These are phyloP conservation scores for Pitangus sulphuratus DNA, from an alignment of 2,797 vertebrate species.

Conservation along the genomic window DNA sequence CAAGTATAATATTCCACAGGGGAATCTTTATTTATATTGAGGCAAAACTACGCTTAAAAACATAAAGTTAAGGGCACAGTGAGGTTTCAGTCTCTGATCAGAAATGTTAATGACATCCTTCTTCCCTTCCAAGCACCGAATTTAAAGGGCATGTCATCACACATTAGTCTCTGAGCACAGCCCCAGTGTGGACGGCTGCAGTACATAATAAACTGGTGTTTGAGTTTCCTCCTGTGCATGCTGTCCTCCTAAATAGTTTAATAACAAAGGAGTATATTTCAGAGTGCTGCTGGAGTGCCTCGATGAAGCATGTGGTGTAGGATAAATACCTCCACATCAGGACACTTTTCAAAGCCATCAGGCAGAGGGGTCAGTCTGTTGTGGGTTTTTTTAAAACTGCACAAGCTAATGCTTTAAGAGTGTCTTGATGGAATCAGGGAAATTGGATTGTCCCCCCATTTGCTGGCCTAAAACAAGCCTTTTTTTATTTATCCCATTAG, in stretches of 20 bases:
- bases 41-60: conserved; percentile 7
- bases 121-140: not conserved
- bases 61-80: not conserved
- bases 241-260: conserved; percentile 64
- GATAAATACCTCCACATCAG: conserved; percentile 78
- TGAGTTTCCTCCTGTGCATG: conserved; percentile 31
- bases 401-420: conserved; percentile 88
- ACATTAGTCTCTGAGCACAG: not conserved
- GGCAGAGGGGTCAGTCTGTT: conserved; percentile 83
- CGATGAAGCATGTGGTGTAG: conserved; percentile 60
- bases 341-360: conserved; percentile 78
- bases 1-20: not conserved
- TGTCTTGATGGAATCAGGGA: conserved; percentile 96
- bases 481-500: conserved; percentile 90
- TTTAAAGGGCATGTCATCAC: not conserved
- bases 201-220: conserved; percentile 49
- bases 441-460: conserved; percentile 99
- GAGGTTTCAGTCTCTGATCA: not conserved
- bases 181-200: not conserved
- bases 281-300: conserved; percentile 57
- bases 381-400: conserved; percentile 72
- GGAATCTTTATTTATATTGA: not conserved
- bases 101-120: not conserved
- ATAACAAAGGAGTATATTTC: conserved; percentile 61
- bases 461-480: conserved; percentile 89